Percentiles rank a stretch among this genome's conserved stretches.
Evolutionary conservation across 2,888 invertebrate genomes (phyloP).

Genomic region (Mamestra brassicae): DNA sequence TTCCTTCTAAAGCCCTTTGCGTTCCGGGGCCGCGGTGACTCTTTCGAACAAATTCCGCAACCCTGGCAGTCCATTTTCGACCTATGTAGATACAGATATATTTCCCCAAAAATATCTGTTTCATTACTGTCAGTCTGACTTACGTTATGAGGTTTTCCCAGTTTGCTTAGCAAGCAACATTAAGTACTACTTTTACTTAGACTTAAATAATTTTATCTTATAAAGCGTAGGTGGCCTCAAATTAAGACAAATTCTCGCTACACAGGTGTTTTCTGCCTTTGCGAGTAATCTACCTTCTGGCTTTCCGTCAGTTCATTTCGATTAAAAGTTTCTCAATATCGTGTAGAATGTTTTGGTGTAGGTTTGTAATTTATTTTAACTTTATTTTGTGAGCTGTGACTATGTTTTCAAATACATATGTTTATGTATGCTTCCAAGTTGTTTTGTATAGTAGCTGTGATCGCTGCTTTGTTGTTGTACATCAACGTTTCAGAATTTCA

Average conservation of each 20-base stretch:
- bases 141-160: constrained; percentile 30
- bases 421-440: neutral
- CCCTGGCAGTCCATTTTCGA: no score
- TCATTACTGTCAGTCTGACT: constrained; percentile 28
- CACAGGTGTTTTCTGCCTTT: constrained; percentile 69
- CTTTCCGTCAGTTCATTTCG: constrained; percentile 74
- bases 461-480: neutral
- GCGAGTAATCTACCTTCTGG: constrained; percentile 45
- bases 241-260: constrained; percentile 60
- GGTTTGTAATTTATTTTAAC: constrained; percentile 63
- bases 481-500: neutral
- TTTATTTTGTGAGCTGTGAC: constrained; percentile 41
- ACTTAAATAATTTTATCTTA: constrained; percentile 61
- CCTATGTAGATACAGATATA: neutral
- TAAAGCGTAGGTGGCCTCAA: constrained; percentile 45
- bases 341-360: constrained; percentile 50
- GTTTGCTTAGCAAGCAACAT: constrained; percentile 54
- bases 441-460: neutral
- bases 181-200: constrained; percentile 33
- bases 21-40: no score
- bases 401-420: neutral
- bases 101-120: constrained; percentile 26
- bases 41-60: no score
- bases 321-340: constrained; percentile 81
- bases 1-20: no score